Evolutionary conservation across 2,888 invertebrate species (phyloP).

Genomic region (Conus canariensis): DNA sequence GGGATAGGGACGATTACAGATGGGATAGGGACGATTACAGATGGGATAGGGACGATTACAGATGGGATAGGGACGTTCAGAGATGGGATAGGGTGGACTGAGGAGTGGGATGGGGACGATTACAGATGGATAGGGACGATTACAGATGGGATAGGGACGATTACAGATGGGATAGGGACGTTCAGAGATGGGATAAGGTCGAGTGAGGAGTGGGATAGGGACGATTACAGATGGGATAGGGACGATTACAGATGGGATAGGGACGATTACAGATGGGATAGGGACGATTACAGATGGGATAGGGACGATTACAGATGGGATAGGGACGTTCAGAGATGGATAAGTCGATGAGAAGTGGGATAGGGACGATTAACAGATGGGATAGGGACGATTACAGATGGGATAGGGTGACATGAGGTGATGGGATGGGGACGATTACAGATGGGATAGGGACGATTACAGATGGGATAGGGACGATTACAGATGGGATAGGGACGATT

Average conservation of each 20-base stretch:
- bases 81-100: neutral
- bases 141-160: neutral
- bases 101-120: neutral
- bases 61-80: neutral
- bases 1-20: neutral
- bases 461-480: neutral
- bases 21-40: neutral
- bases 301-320: neutral
- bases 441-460: neutral
- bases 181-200: neutral
- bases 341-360: too few species aligned
- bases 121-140: neutral
- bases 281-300: neutral
- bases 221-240: neutral
- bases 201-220: neutral
- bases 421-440: too few species aligned
- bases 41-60: too few species aligned
- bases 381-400: too few species aligned
- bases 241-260: neutral
- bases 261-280: neutral
- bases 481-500: conserved; percentile 15
- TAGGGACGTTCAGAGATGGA: neutral
- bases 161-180: neutral
- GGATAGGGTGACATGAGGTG: neutral
- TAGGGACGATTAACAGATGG: neutral